Base-by-base conservation (phyloP, 2,113 vertebrate species). In the Leucopternis melanops region DNA sequence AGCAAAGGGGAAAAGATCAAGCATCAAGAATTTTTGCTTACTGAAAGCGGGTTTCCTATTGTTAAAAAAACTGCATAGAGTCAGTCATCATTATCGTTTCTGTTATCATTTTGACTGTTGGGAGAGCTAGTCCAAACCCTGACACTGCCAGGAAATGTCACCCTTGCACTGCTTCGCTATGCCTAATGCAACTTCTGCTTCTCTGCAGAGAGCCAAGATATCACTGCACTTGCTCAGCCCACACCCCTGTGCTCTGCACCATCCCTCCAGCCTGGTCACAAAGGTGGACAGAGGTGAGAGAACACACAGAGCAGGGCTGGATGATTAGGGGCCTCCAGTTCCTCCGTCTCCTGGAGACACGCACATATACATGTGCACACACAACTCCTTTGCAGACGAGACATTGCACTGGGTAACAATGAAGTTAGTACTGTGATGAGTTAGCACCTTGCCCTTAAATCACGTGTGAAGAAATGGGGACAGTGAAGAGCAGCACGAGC, bases 41-140 rank as follows among this genome's bases (percentile, higher is more conserved):
- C 89, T 70, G 57, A 61, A 88, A 86, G 52, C 0, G 3, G 47
- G 42, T 40, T 86, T 92, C 74, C 49, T 77, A 3, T 47, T 77
- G 74, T 65, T 80, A 27, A 86, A 88, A 75, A 80, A 44, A 20
- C 77, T 50, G 49, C 91, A 69, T 4, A 10, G 57, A 58, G 40
- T 63, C 73, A 57, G 87, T 71, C 86, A 45, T 25, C 58, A 3
- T 80, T 70, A 82, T 42, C 25, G 55, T 23, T 34, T n/a, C 49
- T 50, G 70, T 94, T 92, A 78, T 83, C 86, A n/a, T 66, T 73
- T 31, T 86, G 89, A 49, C 74, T 69, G 70, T 45, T 15, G 75
- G 66, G 61, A 83, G 91, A 93, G 85, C 52, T 75, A 73, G 52
- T 32, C 67, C 94, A 95, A 94, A 52, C 54, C 69, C 74, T 34